Evolutionary conservation across 2,113 vertebrate genomes (phyloP).

Genomic region (Rhadina sibilatrix): DNA sequence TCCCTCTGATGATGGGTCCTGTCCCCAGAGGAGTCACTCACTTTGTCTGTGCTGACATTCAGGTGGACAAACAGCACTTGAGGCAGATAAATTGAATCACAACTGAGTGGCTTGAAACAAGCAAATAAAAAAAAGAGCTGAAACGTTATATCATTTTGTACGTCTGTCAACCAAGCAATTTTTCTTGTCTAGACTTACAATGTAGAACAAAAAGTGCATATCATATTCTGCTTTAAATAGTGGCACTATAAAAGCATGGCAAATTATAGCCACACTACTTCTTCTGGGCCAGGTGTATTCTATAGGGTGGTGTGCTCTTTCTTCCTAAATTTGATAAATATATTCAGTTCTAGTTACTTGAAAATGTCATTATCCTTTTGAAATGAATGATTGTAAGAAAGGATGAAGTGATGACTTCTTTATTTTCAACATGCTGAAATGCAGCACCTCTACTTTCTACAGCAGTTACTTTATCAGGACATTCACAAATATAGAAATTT

Average conservation of each 20-base stretch:
- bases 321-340: background rate
- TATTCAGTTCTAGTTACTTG: background rate
- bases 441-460: background rate
- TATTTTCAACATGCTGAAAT: background rate
- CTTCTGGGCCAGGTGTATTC: background rate
- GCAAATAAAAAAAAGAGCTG: background rate
- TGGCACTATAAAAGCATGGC: background rate
- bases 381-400: background rate
- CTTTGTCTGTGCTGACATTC: background rate
- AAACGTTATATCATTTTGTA: background rate
- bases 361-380: background rate
- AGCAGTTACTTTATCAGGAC: background rate
- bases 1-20: background rate
- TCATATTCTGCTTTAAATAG: background rate
- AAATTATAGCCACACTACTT: background rate
- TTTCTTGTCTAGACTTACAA: background rate
- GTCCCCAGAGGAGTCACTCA: background rate
- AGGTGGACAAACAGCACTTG: background rate
- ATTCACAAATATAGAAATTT: background rate
- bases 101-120: background rate
- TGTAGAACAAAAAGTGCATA: background rate
- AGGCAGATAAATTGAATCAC: background rate
- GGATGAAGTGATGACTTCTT: too few species aligned
- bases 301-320: accelerated
- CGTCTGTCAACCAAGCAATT: background rate